Percentiles rank a stretch among this genome's conserved stretches.
These are phyloP conservation scores for Apis laboriosa DNA, from an alignment of 1,140 invertebrate species.

Conservation along the genomic window DNA sequence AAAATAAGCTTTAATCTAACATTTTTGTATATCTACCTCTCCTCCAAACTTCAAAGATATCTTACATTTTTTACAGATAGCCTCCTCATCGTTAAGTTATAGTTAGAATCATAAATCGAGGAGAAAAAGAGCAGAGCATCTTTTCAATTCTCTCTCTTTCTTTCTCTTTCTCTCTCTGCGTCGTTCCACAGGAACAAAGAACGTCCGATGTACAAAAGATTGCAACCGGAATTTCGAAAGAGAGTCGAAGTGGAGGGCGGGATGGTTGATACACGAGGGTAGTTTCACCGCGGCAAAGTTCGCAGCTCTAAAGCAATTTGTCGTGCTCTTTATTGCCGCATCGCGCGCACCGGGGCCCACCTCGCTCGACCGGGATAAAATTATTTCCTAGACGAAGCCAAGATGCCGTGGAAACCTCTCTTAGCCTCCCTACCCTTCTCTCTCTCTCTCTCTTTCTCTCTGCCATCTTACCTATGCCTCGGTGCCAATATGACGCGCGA, in stretches of 20 bases:
- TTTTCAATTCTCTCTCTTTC: neutral
- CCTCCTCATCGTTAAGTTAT: neutral
- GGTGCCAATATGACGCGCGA: conserved; percentile 53
- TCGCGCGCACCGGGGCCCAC: conserved; percentile 52
- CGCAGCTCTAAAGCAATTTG: conserved; percentile 64
- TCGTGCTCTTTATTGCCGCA: conserved; percentile 66
- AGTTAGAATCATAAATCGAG: neutral
- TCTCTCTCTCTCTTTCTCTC: neutral
- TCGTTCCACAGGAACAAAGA: neutral
- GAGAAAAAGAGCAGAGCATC: neutral
- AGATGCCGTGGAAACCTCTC: conserved; percentile 1
- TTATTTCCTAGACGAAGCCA: conserved; percentile 61
- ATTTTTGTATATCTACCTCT: no score
- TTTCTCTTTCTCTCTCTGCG: neutral
- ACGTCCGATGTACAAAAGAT: neutral
- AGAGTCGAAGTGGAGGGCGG: neutral
- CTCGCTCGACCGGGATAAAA: conserved; percentile 60
- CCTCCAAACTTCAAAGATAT: no score
- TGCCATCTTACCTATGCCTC: conserved; percentile 43
- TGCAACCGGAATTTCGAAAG: conserved; percentile 17
- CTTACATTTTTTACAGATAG: no score
- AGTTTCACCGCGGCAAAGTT: conserved; percentile 58
- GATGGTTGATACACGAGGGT: conserved; percentile 48
- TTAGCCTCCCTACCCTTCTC: neutral
- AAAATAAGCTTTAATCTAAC: no score